Evolutionary conservation across 2,888 invertebrate genomes (phyloP).

Genomic region (Cataglyphis albicans): DNA sequence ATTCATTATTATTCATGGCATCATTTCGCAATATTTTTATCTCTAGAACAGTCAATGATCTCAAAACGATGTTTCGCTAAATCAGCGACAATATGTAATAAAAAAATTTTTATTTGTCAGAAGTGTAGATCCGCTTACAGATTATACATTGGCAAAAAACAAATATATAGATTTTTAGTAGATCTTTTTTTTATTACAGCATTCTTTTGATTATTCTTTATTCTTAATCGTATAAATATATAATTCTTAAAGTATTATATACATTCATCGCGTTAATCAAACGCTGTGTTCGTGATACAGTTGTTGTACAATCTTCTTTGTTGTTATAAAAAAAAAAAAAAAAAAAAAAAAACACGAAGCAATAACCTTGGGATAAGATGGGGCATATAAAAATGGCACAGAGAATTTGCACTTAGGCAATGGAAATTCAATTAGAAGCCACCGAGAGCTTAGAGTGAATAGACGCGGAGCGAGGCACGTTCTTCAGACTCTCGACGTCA

Average conservation of each 20-base stretch:
- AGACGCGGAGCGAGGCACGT: slow-evolving; percentile 78
- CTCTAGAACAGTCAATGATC: slow-evolving; percentile 20
- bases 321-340: not conserved
- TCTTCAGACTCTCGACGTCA: slow-evolving; percentile 75
- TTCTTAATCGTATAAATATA: slow-evolving; percentile 33
- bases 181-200: not conserved
- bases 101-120: not conserved
- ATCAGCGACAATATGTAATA: not conserved
- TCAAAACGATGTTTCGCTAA: not conserved
- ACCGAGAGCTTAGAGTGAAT: slow-evolving; percentile 79
- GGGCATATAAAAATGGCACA: slow-evolving; percentile 5
- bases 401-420: not conserved
- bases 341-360: not conserved
- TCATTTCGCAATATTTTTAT: slow-evolving; percentile 45
- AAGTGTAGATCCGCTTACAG: not conserved
- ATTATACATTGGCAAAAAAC: not conserved
- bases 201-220: not conserved
- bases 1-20: slow-evolving; percentile 41
- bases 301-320: slow-evolving; percentile 16
- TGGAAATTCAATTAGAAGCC: slow-evolving; percentile 63
- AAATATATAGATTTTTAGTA: not conserved
- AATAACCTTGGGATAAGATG: slow-evolving; percentile 25
- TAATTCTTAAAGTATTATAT: slow-evolving; percentile 43
- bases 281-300: not conserved
- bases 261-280: slow-evolving; percentile 25